A percentile compares a stretch with the other conserved stretches of the same genome.
phyloP scores from a whole-genome alignment of 2,797 vertebrate species.

The Clarias platycephalus region DNA sequence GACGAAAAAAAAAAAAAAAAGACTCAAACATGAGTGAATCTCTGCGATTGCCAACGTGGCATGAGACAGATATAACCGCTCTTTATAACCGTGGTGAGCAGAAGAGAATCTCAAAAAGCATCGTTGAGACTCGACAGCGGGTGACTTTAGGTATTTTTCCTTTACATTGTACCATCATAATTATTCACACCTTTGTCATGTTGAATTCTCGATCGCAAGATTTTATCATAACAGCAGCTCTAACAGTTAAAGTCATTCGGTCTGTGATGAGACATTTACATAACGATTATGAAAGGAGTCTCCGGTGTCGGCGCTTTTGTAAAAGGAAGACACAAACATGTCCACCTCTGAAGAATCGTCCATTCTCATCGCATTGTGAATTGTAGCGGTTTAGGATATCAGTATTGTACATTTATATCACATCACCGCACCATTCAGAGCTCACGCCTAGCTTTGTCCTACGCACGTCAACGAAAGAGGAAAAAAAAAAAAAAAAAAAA shows the following conservation, averaged over 20 bases:
- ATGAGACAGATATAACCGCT: neutral
- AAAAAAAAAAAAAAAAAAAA: neutral
- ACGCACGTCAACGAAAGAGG: neutral
- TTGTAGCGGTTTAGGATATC: neutral
- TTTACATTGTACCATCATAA: neutral
- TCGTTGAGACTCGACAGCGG: neutral
- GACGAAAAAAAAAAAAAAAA: neutral
- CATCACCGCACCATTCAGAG: neutral
- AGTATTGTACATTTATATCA: neutral
- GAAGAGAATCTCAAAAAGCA: neutral
- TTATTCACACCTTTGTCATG: neutral
- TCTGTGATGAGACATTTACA: neutral
- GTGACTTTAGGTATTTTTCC: neutral
- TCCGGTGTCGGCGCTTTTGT: neutral
- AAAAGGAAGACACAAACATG: neutral
- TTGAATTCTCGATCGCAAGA: too few species aligned
- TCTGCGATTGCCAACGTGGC: neutral
- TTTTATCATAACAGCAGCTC: too few species aligned
- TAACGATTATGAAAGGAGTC: neutral
- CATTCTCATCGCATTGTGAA: neutral
- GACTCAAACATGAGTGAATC: neutral
- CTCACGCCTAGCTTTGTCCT: neutral
- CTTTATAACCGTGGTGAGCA: neutral
- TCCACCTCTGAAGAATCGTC: neutral
- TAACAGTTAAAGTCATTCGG: too few species aligned